A percentile compares a stretch with the other conserved stretches of the same genome.
Conservation (phyloP, 2,888 invertebrate species). For the Emmelina monodactyla region DNA sequence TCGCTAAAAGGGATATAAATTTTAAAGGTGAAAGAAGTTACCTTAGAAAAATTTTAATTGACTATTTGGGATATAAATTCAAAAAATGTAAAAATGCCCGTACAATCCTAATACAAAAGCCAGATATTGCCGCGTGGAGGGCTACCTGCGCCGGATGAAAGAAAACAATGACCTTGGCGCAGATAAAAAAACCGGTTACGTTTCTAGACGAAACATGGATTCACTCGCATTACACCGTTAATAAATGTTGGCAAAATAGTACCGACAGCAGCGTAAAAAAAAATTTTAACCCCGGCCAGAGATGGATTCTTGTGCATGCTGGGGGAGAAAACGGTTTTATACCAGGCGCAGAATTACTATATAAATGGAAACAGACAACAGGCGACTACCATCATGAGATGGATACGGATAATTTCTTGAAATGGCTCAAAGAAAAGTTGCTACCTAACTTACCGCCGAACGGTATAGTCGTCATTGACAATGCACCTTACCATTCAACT, state of each 20-base stretch:
- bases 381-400: constrained; percentile 18
- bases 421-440: constrained; percentile 17
- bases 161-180: constrained; percentile 6
- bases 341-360: constrained; percentile 13
- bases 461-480: constrained; percentile 7
- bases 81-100: constrained; percentile 9
- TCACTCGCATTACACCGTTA: constrained; percentile 12
- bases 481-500: constrained; percentile 13
- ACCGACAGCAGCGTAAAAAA: constrained; percentile 12
- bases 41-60: constrained; percentile 1
- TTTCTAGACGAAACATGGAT: constrained; percentile 12
- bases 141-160: constrained; percentile 7
- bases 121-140: constrained; percentile 8
- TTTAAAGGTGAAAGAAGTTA: constrained; percentile 9
- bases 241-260: constrained; percentile 18
- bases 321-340: constrained; percentile 17
- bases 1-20: constrained; percentile 15
- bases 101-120: constrained; percentile 4
- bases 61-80: constrained; percentile 11
- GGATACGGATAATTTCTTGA: constrained; percentile 14
- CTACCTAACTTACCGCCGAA: constrained; percentile 18
- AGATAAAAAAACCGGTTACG: constrained; percentile 7
- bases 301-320: constrained; percentile 17
- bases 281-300: constrained; percentile 13
- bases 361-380: constrained; percentile 14